These are phyloP conservation scores for Hystrix brachyura DNA, from an alignment of 2,113 vertebrate genomes.

Conservation along the genomic window DNA sequence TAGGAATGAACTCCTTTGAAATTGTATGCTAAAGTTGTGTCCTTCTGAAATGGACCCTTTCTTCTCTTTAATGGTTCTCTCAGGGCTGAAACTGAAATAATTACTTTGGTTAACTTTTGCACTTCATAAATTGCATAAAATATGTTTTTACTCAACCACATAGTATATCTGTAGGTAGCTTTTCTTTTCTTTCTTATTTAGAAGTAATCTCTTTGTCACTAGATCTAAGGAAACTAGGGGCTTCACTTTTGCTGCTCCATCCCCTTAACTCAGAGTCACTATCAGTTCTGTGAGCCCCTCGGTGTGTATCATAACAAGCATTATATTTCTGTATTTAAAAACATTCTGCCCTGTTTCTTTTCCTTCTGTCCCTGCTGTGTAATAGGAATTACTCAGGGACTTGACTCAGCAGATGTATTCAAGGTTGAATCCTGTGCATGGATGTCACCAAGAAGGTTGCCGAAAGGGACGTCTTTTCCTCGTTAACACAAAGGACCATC, in stretches of 20 bases:
- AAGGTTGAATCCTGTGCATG: slow-evolving; percentile 30
- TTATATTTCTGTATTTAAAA: neutral
- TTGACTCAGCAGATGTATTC: slow-evolving; percentile 33
- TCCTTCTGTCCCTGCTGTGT: neutral
- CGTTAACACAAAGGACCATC: slow-evolving; percentile 55
- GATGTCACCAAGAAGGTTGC: neutral
- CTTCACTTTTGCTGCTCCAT: neutral
- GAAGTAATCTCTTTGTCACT: neutral
- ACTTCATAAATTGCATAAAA: slow-evolving; percentile 38
- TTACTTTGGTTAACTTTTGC: slow-evolving; percentile 60
- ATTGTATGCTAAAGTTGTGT: slow-evolving; percentile 47
- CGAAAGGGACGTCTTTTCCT: neutral
- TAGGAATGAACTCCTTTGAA: slow-evolving; percentile 54
- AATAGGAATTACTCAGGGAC: neutral
- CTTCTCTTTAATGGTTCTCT: slow-evolving; percentile 35
- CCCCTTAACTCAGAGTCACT: neutral
- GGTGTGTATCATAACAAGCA: neutral
- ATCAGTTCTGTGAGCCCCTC: neutral
- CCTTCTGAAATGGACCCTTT: slow-evolving; percentile 54
- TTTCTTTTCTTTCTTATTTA: neutral
- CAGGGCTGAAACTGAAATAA: slow-evolving; percentile 43
- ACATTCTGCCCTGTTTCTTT: neutral
- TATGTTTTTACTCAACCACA: neutral
- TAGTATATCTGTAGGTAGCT: neutral
- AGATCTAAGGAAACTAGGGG: neutral